Base-by-base conservation (phyloP, 2,888 invertebrate genomes). In the Ochlodes sylvanus region DNA sequence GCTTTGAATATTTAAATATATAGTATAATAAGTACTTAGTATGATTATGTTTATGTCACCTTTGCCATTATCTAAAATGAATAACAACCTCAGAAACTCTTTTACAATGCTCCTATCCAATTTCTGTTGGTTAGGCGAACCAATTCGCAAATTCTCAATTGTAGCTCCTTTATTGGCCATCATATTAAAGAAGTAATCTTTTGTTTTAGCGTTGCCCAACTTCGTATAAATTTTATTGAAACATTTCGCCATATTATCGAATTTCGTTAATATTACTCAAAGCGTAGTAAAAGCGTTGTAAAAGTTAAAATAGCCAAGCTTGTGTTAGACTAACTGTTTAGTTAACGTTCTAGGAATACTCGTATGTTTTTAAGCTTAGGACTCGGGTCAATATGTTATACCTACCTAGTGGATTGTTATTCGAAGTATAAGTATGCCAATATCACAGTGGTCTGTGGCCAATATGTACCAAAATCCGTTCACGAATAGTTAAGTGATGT, bases 151-250 rank as follows among this genome's bases (percentile, higher is more conserved):
- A 12, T 50, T 50, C 44, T 44, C 19, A 19, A 50, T 50, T 50
- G 50, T 52, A 52, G 21, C 12, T 14, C 10, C 19, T 19, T 52
- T 52, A 52, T 52, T 21, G 27, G 52, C 52, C 14, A 52, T 52
- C 52, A 52, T 52, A 52, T 19, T 50, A 50, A 50, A 52, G 52
- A 27, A 52, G 6, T 27, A 52, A 52, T 52, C 21, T 52, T 52
- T 52, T 52, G 27, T 52, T 52, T 52, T 27, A 27, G 21, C 52
- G 14, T 52, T 52, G 21, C 52, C 17, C 50, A 50, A 50, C 50
- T 27, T 52, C 52, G 27, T 52, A 52, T 27, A 52, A 52, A 52
- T 52, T 52, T 52, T 52, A 52, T 52, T 21, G 52, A 52, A 52
- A 52, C 52, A 52, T 52, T 52, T 52, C 21, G 27, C 52, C 21